Conservation (phyloP, 2,888 invertebrate species). For the Hirtodrosophila alboralis region DNA sequence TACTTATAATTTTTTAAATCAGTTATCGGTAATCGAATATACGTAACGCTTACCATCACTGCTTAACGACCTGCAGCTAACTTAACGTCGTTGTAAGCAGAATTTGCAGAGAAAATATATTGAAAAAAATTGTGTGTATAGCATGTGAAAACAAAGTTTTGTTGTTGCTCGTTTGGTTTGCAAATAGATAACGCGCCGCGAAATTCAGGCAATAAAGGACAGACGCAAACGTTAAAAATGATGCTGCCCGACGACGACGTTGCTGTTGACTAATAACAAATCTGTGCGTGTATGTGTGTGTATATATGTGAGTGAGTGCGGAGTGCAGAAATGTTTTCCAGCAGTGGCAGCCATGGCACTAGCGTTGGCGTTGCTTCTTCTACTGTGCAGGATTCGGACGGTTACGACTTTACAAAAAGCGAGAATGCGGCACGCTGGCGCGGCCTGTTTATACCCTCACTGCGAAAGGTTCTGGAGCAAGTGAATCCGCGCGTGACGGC, state of each 20-base stretch:
- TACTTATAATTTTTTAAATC: too few relatives aligned
- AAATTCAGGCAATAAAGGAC: constrained; percentile 17
- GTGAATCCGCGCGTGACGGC: constrained; percentile 94
- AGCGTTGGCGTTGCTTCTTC: constrained; percentile 57
- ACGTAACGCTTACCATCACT: constrained; percentile 32
- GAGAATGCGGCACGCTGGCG: constrained; percentile 97
- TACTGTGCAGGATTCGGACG: constrained; percentile 69
- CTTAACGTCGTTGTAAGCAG: constrained; percentile 57
- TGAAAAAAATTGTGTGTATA: constrained; percentile 59
- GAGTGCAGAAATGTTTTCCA: constrained; percentile 86
- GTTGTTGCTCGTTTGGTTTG: constrained; percentile 45
- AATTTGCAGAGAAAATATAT: constrained; percentile 62
- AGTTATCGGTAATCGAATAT: constrained; percentile 44
- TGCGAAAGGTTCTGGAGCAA: constrained; percentile 95
- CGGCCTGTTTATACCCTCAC: constrained; percentile 93
- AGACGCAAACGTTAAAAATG: constrained; percentile 43
- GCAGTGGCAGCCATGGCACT: constrained; percentile 54
- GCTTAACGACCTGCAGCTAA: constrained; percentile 41
- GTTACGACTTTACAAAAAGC: constrained; percentile 92
- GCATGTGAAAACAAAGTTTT: constrained; percentile 57
- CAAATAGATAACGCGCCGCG: constrained; percentile 25
- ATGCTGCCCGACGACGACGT: constrained; percentile 50
- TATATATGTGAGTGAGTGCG: constrained; percentile 36
- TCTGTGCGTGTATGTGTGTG: constrained; percentile 26
- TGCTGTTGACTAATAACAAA: constrained; percentile 66